Evolutionary conservation across 2,113 vertebrate species (phyloP).

Genomic region (Loxodonta africana): DNA sequence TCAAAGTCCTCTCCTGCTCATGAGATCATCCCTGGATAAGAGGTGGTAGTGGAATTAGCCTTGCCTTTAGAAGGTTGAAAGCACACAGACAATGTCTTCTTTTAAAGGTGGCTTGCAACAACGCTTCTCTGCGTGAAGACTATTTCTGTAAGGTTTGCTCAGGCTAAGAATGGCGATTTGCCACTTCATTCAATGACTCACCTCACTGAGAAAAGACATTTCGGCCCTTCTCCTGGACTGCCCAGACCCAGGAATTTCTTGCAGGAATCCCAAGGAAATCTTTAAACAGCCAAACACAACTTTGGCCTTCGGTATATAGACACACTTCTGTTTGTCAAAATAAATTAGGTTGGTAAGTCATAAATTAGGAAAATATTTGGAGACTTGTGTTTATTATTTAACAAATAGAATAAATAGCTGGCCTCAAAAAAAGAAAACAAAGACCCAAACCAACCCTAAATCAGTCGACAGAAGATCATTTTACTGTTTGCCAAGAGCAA

Average conservation of each 20-base stretch:
- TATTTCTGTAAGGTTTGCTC: constrained; percentile 46
- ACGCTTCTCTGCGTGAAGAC: neutral
- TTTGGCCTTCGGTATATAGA: constrained; percentile 58
- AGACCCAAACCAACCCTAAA: neutral
- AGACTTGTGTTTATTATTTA: constrained; percentile 70
- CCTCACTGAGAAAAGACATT: constrained; percentile 33
- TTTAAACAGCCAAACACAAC: constrained; percentile 56
- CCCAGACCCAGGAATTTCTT: constrained; percentile 42
- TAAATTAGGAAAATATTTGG: constrained; percentile 73
- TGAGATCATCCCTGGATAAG: neutral
- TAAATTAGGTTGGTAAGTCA: constrained; percentile 58
- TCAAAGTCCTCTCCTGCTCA: neutral
- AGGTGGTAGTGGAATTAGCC: neutral
- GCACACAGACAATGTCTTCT: neutral
- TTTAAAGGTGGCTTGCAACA: constrained; percentile 11
- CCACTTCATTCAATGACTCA: constrained; percentile 31
- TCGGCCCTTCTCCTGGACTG: neutral
- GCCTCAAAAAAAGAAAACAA: constrained; percentile 54
- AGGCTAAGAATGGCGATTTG: neutral
- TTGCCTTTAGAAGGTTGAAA: constrained; percentile 7
- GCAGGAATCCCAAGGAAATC: constrained; percentile 46
- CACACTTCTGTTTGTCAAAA: constrained; percentile 69
- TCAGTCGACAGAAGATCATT: neutral
- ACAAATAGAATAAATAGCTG: constrained; percentile 56
- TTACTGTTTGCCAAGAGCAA: neutral